Evolutionary conservation across 1,140 invertebrate species (phyloP).

Genomic region (Drosophila kanapiae): DNA sequence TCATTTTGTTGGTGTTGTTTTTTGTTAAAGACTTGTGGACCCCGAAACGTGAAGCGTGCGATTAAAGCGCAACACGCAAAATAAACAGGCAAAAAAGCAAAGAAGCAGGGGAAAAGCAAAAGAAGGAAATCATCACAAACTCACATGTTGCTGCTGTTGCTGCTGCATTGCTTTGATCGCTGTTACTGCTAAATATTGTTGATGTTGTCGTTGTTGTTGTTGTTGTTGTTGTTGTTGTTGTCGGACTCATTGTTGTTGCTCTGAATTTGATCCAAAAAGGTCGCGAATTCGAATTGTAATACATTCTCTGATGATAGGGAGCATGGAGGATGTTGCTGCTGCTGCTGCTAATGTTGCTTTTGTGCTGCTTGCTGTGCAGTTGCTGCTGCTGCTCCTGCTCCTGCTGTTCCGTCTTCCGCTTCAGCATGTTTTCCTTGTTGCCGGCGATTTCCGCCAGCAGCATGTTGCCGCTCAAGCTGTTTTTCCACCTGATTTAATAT

Average conservation of each 20-base stretch:
- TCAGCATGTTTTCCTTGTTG: slow-evolving; percentile 39
- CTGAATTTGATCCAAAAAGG: slow-evolving; percentile 37
- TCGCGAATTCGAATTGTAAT: slow-evolving; percentile 61
- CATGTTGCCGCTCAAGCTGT: slow-evolving; percentile 19
- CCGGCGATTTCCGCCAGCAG: slow-evolving; percentile 7
- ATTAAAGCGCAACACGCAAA: slow-evolving; percentile 39
- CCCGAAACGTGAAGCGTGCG: slow-evolving; percentile 40
- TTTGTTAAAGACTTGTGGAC: background rate
- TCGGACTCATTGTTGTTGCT: slow-evolving; percentile 10
- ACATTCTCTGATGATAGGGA: slow-evolving; percentile 56
- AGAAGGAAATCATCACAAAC: slow-evolving; percentile 53
- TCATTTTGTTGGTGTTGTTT: slow-evolving; percentile 14
- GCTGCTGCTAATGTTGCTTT: slow-evolving; percentile 11
- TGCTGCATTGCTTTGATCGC: slow-evolving; percentile 21
- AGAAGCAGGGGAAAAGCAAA: slow-evolving; percentile 35
- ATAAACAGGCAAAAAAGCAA: slow-evolving; percentile 19
- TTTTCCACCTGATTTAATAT: slow-evolving; percentile 8
- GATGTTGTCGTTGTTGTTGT: slow-evolving; percentile 17
- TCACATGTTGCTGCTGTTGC: slow-evolving; percentile 60
- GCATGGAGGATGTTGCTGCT: slow-evolving; percentile 2
- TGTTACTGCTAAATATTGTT: slow-evolving; percentile 17
- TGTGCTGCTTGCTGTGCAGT: slow-evolving; percentile 3
- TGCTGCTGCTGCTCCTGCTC: slow-evolving; percentile 43
- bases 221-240: slow-evolving; percentile 20
- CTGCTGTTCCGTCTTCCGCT: slow-evolving; percentile 61